Evolutionary conservation across 2,888 invertebrate species (phyloP), one percentile per base, ranked within the genome.

Genomic region (Acanthosepion lycidas): DNA sequence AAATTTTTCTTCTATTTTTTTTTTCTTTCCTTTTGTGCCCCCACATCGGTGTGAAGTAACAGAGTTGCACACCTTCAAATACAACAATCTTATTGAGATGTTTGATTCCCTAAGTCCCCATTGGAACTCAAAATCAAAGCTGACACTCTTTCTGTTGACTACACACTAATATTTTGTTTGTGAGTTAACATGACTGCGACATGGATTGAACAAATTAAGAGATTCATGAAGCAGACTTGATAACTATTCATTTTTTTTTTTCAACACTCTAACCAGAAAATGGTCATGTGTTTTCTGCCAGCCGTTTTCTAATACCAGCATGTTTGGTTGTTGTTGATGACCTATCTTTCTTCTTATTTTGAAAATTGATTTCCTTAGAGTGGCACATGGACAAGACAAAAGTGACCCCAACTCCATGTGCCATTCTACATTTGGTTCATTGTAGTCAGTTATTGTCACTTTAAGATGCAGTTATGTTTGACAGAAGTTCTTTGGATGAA

Each of bases 101-200:
- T 78, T 78, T 78, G n/a, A 78, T n/a, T n/a, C 78, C n/a, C n/a
- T 78, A 78, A 78, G 78, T 78, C 78, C 78, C 78, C 78, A 78
- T n/a, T 78, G 15, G 78, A 78, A 78, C 78, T n/a, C 18, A 15
- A 78, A 78, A 78, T 33, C n/a, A 78, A 6, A 59, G 78, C 33
- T n/a, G 78, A 78, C n/a, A n/a, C 78, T 78, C 15, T 78, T 78
- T n/a, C n/a, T 78, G 15, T 78, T 78, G 78, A 78, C 78, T 78
- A 78, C 78, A 78, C 78, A 78, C 78, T 78, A 59, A 59, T 59
- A n/a, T 33, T 78, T 78, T 78, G n/a, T n/a, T 33, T 78, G 78
- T 3, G n/a, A 33, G 33, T 78, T 78, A n/a, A 33, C 78, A 33
- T 9, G n/a, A 15, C 78, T n/a, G n/a, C 78, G 33, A 15, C 78